Conservation (phyloP, 2,888 invertebrate genomes). For the Maniola hyperantus region DNA sequence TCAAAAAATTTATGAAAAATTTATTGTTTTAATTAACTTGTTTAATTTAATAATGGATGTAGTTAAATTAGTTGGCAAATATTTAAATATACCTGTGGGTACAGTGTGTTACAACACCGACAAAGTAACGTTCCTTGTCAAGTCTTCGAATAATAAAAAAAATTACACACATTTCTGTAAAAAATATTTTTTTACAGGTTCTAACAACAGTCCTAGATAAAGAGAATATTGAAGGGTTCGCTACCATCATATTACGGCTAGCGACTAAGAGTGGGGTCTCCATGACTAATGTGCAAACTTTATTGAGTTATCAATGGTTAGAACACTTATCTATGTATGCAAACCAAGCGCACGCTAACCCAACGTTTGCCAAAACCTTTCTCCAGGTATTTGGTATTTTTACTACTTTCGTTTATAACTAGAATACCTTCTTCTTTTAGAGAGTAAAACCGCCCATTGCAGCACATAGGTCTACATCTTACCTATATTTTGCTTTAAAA, state of each 20-base stretch:
- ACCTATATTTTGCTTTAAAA: too few species aligned
- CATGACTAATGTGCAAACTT: slow-evolving; percentile 66
- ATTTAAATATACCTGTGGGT: slow-evolving; percentile 77
- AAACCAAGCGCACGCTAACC: slow-evolving; percentile 71
- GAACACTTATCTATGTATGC: slow-evolving; percentile 84
- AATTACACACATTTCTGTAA: neutral
- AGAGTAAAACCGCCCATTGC: neutral
- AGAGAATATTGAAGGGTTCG: slow-evolving; percentile 75
- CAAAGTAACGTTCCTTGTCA: slow-evolving; percentile 57
- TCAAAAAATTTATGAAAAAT: neutral
- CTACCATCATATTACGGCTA: slow-evolving; percentile 76
- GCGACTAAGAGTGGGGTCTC: slow-evolving; percentile 65
- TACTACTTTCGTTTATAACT: neutral
- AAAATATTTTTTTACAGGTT: slow-evolving; percentile 60
- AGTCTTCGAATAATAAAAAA: too few species aligned
- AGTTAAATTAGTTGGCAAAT: slow-evolving; percentile 78
- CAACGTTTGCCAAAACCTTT: slow-evolving; percentile 71
- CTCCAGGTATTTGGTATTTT: slow-evolving; percentile 66
- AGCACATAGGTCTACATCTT: too few species aligned
- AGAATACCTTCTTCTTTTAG: neutral
- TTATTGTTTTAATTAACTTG: neutral
- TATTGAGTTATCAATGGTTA: slow-evolving; percentile 85
- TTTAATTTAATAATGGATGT: slow-evolving; percentile 56
- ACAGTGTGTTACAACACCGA: slow-evolving; percentile 80
- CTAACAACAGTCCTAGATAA: slow-evolving; percentile 70